phyloP scores from a whole-genome alignment of 2,113 vertebrate species.

The Entomyzon cyanotis region DNA sequence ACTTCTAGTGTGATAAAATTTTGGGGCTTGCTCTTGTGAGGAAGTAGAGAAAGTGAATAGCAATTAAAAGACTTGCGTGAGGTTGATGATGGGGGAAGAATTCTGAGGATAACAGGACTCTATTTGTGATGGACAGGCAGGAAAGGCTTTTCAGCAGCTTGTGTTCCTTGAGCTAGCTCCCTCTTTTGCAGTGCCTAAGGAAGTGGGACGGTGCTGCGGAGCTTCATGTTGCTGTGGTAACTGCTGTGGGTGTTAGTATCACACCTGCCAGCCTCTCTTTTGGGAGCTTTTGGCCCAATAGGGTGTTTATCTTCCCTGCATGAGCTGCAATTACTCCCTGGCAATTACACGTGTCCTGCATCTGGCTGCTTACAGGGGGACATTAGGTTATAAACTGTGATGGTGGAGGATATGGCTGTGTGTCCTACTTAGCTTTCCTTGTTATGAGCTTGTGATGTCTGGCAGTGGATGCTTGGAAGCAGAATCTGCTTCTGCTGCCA shows the following conservation, averaged over 20 bases:
- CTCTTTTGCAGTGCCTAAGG: background rate
- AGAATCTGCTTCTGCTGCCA: background rate
- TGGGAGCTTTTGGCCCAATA: background rate
- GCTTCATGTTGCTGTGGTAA: background rate
- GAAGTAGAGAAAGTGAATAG: background rate
- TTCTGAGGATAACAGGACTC: background rate
- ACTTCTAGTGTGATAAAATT: background rate
- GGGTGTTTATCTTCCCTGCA: background rate
- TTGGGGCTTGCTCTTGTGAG: background rate
- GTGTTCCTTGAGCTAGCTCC: background rate
- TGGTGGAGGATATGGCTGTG: background rate
- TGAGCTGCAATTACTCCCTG: background rate
- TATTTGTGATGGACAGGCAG: background rate
- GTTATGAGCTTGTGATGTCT: background rate
- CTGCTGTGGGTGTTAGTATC: background rate
- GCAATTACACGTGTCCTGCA: background rate
- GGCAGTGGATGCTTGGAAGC: background rate
- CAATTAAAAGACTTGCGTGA: background rate
- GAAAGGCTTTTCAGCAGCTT: background rate
- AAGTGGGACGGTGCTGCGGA: background rate
- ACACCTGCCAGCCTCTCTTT: background rate
- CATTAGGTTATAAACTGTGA: background rate
- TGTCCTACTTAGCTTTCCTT: constrained; percentile 7
- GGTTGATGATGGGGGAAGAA: background rate
- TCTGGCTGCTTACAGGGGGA: background rate